Conservation (phyloP, 2,888 invertebrate species). For the Dione juno region DNA sequence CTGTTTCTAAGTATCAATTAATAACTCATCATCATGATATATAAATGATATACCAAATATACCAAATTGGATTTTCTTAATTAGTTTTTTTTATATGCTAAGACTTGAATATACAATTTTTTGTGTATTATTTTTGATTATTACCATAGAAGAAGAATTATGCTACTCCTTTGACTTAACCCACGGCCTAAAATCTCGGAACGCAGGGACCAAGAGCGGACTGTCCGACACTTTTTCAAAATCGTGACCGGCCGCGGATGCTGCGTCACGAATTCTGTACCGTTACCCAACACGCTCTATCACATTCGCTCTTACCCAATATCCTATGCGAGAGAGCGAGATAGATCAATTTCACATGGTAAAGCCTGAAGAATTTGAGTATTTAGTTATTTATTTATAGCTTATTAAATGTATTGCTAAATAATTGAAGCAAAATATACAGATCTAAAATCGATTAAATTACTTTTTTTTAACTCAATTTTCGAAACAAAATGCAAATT, state of each 20-base stretch:
- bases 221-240: slow-evolving; percentile 80
- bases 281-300: slow-evolving; percentile 66
- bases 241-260: slow-evolving; percentile 78
- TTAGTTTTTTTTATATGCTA: no score
- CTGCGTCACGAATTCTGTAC: slow-evolving; percentile 76
- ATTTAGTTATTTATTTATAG: slow-evolving; percentile 32
- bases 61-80: no score
- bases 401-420: slow-evolving; percentile 22
- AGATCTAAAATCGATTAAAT: neutral
- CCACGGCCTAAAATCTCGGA: slow-evolving; percentile 59
- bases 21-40: no score
- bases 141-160: no score
- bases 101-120: no score
- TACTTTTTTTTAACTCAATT: no score
- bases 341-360: slow-evolving; percentile 47
- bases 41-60: no score
- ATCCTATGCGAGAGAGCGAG: slow-evolving; percentile 55
- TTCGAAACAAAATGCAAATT: no score
- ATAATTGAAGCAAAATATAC: neutral
- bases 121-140: no score
- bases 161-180: slow-evolving; percentile 49
- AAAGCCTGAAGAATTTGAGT: slow-evolving; percentile 39
- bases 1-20: no score
- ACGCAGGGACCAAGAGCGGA: slow-evolving; percentile 63
- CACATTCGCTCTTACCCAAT: slow-evolving; percentile 59